A percentile compares a stretch with the other conserved stretches of the same genome.
Evolutionary conservation across 2,888 invertebrate genomes (phyloP).

Genomic region (Callinectes sapidus): DNA sequence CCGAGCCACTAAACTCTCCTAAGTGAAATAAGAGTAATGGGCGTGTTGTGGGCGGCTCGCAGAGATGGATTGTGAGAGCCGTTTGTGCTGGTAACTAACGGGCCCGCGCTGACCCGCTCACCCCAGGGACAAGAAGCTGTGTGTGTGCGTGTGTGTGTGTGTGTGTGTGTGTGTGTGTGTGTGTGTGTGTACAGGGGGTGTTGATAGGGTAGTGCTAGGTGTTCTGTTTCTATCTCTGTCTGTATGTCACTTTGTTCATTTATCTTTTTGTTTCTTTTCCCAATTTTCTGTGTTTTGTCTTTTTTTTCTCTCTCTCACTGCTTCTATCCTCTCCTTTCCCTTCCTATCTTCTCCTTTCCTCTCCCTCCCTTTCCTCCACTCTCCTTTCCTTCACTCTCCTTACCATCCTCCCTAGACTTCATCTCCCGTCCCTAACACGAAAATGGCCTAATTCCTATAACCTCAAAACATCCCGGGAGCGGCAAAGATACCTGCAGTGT

Average conservation of each 20-base stretch:
- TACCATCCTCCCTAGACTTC: not conserved
- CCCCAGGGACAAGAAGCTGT: not conserved
- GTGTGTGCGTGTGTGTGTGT: conserved; percentile 37
- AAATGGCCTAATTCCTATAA: not conserved
- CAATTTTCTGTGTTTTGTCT: not conserved
- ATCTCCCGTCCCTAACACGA: not conserved
- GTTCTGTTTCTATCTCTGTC: not conserved
- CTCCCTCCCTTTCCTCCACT: not conserved
- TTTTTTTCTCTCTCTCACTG: not conserved
- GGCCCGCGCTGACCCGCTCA: not conserved
- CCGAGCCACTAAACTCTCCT: not conserved
- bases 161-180: conserved; percentile 35
- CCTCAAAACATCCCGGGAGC: not conserved
- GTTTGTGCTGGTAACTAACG: not conserved
- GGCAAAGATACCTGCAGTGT: not conserved
- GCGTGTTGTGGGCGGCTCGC: not conserved
- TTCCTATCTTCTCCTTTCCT: not conserved
- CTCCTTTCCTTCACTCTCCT: not conserved
- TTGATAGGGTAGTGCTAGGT: not conserved
- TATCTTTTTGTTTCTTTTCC: not conserved
- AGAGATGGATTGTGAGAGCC: not conserved
- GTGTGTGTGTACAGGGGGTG: conserved; percentile 7
- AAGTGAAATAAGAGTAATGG: not conserved
- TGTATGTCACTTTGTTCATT: not conserved
- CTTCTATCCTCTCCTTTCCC: not conserved